Evolutionary conservation across 2,888 invertebrate species (phyloP), one percentile per base, ranked within the genome.

Genomic region (Diadegma fenestrale): DNA sequence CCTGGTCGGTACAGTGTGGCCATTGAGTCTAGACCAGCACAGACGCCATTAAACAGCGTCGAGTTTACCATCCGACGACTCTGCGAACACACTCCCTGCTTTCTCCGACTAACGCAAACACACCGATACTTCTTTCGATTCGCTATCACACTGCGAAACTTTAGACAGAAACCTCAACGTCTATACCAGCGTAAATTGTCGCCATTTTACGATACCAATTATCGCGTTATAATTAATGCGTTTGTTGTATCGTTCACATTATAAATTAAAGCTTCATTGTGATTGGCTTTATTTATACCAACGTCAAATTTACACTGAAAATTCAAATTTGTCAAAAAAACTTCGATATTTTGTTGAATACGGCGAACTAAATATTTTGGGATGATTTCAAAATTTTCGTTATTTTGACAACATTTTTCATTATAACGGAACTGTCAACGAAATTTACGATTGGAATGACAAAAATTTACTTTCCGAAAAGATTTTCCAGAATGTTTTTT

Each of bases 1-100:
- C 51, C 77, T 77, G 22, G 66, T 72, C 72, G 77, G 77, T 78
- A 71, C 41, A 51, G 51, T 51, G 71, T 63, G 82, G 82, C 77
- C 77, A 72, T 78, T 64, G 71, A 78, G 77, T 82, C 77, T 82
- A 82, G 77, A 77, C 82, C 69, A 58, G 22, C 63, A 45, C 45
- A 30, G 51, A 8, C 10, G 71, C 82, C 71, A 77, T 82, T 82
- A 71, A 64, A 72, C 45, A 41, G 43, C 81, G 43, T 19, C 51
- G 64, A 82, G 22, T 58, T 58, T 58, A 58, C 63, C 41, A 66
- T 51, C 71, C 45, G 66, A 37, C 76, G 63, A 69, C 63, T 64
- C n/a, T n/a, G n/a, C n/a, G 63, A 82, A 82, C 54, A 82, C 48
- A 54, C 71, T 43, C 54, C 19, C 41, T 43, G 1, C 51, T 54